Base-by-base conservation (phyloP, 2,797 vertebrate species). In the Clarias fuscus region DNA sequence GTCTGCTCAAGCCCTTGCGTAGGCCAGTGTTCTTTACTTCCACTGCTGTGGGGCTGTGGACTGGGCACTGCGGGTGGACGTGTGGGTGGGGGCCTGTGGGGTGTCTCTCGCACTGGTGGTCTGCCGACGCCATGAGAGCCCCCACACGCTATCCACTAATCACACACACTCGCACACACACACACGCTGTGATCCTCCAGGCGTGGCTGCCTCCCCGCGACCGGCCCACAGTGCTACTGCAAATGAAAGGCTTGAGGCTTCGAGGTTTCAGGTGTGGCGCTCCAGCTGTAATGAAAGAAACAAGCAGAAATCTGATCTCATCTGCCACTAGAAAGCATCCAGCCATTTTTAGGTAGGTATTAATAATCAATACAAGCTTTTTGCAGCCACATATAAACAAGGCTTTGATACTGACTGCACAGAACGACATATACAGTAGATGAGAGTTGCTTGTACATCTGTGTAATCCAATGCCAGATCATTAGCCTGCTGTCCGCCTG, bases 1-100 rank as follows among this genome's bases (percentile, higher is more conserved):
- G 97, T 82, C 97, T 96, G 83, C 96, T 96, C 8, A 97, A 73
- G 71, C 96, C 95, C 91, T 98, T 99, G 7, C 96, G 96, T 89
- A 98, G 94, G 78, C 96, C 95, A 70, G 95, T 96, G 83, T 91
- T 93, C 91, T 97, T 97, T 20, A 89, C 90, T 61, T 95, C 93
- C 86, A 96, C 93, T 89, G 93, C 93, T 85, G 86, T 88, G 43
- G 91, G 94, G 91, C 90, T 95, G 95, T 91, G 93, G 89, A 90
- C 95, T 40, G 91, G 96, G 91, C 94, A 96, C 86, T 5, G 92
- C 87, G 92, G 94, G 92, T 65, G 94, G 88, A 89, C 87, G 80
- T 95, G 96, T 11, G 93, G 93, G 86, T 95, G 95, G 56, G 96
- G 95, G 89, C 95, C 91, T 91, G 96, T 92, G 87, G 95, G 91